Evolutionary conservation across 2,797 vertebrate genomes (phyloP), one percentile per base, ranked within the genome.

Genomic region (Margarornis squamiger): DNA sequence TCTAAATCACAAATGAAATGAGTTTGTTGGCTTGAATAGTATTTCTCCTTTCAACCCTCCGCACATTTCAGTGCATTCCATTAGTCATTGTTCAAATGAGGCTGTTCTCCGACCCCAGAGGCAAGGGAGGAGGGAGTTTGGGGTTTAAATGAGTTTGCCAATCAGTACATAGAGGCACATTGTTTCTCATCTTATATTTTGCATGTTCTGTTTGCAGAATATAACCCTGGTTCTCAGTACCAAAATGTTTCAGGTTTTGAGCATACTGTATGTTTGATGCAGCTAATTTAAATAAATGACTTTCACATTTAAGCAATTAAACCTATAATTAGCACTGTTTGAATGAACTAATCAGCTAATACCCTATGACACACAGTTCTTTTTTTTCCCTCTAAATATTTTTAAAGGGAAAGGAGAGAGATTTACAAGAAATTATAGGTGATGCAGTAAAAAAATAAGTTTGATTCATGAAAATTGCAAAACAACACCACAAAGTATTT

Each of bases 1-100:
- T 95, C 88, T 96, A 96, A 97, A 95, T 97, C 96, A 97, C 95
- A 96, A 96, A 93, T 96, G 95, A 95, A 97, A 97, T 97, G 94
- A 97, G 96, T 96, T 96, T 97, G 88, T 91, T 92, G 90, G 90
- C 95, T 96, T 86, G 92, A 96, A 96, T 96, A 91, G 87, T 96
- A 94, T 96, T 97, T 97, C 90, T 96, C 95, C 92, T 95, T 95
- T 95, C 96, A 97, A 90, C 93, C 91, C 92, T 88, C 81, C 52
- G 39, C 92, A 93, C 86, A 94, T 96, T 97, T 96, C 95, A 97
- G 94, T 94, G 91, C 94, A 94, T 97, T 96, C 94, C 95, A 96
- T 97, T 97, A 91, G 90, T 93, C 93, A 87, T 97, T 96, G 94
- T 97, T 97, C 81, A 83, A 94, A 97, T 87, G 91, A 97, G 93